These are phyloP conservation scores for Girardia tigrina DNA, from an alignment of 2,888 invertebrate species.

Conservation along the genomic window DNA sequence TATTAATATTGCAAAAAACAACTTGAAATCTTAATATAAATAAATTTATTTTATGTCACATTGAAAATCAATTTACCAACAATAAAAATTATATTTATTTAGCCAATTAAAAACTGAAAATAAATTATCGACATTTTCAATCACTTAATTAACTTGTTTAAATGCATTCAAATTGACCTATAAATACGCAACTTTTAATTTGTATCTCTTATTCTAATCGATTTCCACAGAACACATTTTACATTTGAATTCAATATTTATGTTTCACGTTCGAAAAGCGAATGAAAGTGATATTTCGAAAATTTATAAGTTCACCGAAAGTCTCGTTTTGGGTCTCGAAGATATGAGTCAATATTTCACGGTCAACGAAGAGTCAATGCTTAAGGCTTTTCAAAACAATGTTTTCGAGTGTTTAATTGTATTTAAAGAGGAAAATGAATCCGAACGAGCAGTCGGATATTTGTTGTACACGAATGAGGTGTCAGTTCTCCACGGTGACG, in stretches of 20 bases:
- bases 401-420: background rate
- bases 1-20: too few species aligned
- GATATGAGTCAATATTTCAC: background rate
- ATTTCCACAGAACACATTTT: background rate
- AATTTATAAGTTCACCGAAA: background rate
- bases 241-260: background rate
- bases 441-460: background rate
- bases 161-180: conserved; percentile 1
- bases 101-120: too few species aligned
- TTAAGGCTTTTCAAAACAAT: background rate
- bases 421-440: background rate
- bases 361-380: background rate
- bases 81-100: too few species aligned
- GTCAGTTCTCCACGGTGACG: background rate
- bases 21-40: too few species aligned
- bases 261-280: background rate
- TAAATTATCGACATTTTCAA: too few species aligned
- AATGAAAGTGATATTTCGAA: background rate
- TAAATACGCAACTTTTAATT: background rate
- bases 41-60: too few species aligned
- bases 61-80: too few species aligned
- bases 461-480: background rate
- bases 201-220: background rate
- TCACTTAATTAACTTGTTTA: background rate
- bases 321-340: background rate